Conservation (phyloP, 2,888 invertebrate genomes). For the Brassicogethes aeneus region DNA sequence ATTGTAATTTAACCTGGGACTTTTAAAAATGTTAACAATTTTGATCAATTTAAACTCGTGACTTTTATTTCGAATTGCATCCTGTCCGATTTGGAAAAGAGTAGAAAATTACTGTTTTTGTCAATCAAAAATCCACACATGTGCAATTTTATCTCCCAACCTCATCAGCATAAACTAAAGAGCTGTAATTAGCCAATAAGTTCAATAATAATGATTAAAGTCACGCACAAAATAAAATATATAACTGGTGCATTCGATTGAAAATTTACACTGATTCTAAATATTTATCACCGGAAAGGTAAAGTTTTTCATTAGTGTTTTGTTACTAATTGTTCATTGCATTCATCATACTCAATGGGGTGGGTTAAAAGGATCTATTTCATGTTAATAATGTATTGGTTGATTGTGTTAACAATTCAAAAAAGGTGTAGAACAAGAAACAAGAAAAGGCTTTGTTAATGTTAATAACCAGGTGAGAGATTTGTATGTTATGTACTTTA, state of each 20-base stretch:
- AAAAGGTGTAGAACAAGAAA: conserved; percentile 5
- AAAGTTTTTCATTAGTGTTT: too few relatives aligned
- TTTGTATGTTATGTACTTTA: background rate
- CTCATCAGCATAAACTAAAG: too few relatives aligned
- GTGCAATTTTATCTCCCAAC: background rate
- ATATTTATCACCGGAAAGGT: too few relatives aligned
- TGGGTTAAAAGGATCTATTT: conserved; percentile 1
- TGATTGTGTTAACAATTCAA: conserved; percentile 1
- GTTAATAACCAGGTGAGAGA: conserved; percentile 1
- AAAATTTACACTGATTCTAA: too few relatives aligned
- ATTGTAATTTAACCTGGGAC: too few relatives aligned
- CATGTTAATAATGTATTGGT: background rate
- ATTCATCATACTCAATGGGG: background rate
- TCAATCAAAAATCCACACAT: background rate
- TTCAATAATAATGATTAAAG: background rate
- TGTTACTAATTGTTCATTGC: background rate
- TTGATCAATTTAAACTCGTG: background rate
- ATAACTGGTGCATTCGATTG: too few relatives aligned
- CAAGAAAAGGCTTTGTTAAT: conserved; percentile 2
- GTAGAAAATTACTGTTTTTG: background rate
- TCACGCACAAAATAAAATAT: background rate
- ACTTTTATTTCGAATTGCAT: background rate
- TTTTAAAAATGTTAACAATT: too few relatives aligned
- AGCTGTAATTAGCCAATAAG: background rate
- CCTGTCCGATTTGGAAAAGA: background rate